Base-by-base conservation (phyloP, 2,888 invertebrate genomes). In the Tromatobia lineatoria region DNA sequence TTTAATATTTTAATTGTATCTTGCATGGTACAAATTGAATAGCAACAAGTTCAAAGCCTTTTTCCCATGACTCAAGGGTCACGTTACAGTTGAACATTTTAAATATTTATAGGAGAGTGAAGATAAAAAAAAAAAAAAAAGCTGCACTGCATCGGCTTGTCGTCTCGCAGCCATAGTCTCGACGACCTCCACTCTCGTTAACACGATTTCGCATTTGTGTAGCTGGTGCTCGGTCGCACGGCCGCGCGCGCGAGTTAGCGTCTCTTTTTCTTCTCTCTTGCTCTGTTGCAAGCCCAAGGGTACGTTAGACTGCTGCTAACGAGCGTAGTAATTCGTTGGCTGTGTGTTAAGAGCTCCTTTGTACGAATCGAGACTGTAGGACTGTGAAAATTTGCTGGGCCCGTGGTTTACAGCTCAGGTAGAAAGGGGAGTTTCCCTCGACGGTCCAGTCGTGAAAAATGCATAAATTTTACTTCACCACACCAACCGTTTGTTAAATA, bases 271-370 rank as follows among this genome's bases (percentile, higher is more conserved):
- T 18, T 38, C 20, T 50, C 45, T 18, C 42, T 79, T 45, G 18
- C 11, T 38, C 69, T 76, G 45, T 75, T 64, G 67, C 79, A 47
- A 83, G 29, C 75, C 76, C 79, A 85, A 83, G 87, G 85, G 83
- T 85, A 83, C 83, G 75, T 83, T 87, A 82, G 86, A 83, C 78
- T 75, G 67, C 67, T 50, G 80, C 86, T 87, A 87, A 87, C 85
- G 83, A 87, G 86, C 85, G 71, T 86, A 85, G 82, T 83, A 87
- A 87, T 87, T 87, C 85, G 78, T 83, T 82, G 80, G 77, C 69
- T 84, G 57, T 85, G 80, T 66, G 78, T 66, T 83, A 80, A 86
- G 80, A 82, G 84, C 80, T 82, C 67, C 82, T 82, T 87, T 87
- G 85, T 87, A 81, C 79, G 54, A 76, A 70, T 79, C 82, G 79